phyloP scores from a whole-genome alignment of 2,797 vertebrate genomes.

The Rhabdophis nuchalis region DNA sequence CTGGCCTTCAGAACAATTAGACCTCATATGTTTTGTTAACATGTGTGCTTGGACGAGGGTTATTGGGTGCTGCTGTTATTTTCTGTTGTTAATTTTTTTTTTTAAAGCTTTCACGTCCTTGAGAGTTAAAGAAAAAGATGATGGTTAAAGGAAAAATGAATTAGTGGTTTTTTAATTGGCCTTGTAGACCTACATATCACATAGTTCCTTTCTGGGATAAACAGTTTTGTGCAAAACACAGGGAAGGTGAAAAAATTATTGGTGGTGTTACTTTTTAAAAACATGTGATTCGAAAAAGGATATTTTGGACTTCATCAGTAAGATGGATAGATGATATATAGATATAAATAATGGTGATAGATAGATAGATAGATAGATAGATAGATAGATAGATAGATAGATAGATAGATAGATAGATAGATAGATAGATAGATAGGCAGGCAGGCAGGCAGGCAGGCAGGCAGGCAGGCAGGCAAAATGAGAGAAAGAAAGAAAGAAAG shows the following conservation, averaged over 20 bases:
- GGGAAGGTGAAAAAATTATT: neutral
- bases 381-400: too few species aligned
- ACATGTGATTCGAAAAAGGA: neutral
- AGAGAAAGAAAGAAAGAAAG: too few species aligned
- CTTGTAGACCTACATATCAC: neutral
- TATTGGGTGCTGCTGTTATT: conserved; percentile 13
- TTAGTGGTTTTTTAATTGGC: neutral
- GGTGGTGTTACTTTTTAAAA: neutral
- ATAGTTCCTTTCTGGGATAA: neutral
- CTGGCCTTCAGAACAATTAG: conserved; percentile 48
- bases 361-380: too few species aligned
- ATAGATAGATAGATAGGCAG: too few species aligned
- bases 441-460: too few species aligned
- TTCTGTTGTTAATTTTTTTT: conserved; percentile 10
- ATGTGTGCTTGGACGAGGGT: conserved; percentile 23
- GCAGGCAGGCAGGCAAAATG: too few species aligned
- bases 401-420: too few species aligned
- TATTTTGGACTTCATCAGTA: neutral
- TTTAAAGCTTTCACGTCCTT: neutral
- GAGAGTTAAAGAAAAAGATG: neutral
- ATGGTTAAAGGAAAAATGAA: neutral
- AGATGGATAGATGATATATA: too few species aligned
- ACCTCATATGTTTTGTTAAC: conserved; percentile 37
- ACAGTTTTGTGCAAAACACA: neutral
- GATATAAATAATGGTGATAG: too few species aligned